These are phyloP conservation scores for Garrulus glandarius DNA, from an alignment of 2,797 vertebrate species.

Conservation along the genomic window DNA sequence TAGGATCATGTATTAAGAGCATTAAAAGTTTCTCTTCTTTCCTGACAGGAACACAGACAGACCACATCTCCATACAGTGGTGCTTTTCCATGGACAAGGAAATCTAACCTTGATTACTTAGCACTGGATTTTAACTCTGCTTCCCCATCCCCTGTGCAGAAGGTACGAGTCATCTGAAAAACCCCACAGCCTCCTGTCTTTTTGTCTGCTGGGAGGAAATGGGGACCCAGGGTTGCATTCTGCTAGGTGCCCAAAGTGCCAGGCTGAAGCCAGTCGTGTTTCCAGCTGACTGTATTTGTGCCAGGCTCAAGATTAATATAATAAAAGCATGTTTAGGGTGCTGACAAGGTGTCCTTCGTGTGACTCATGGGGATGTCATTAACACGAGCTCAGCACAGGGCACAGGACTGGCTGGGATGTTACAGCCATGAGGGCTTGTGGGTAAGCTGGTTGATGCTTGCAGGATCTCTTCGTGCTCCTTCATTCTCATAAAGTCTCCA, in stretches of 20 bases:
- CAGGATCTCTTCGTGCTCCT: background rate
- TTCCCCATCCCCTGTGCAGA: conserved; percentile 89
- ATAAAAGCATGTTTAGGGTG: background rate
- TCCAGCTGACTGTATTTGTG: background rate
- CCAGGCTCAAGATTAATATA: background rate
- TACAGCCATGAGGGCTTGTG: background rate
- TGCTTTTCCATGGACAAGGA: conserved; percentile 77
- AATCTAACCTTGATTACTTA: conserved; percentile 91
- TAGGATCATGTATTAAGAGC: background rate
- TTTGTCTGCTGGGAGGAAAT: background rate
- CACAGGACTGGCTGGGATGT: rapidly evolving
- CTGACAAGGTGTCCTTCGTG: background rate
- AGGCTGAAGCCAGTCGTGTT: background rate
- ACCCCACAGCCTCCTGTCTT: background rate
- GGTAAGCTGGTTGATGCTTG: background rate
- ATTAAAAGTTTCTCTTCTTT: conserved; percentile 55
- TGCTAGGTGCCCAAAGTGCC: background rate
- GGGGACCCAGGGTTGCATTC: background rate
- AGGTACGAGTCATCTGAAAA: conserved; percentile 76
- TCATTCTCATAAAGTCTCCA: background rate
- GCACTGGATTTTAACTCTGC: conserved; percentile 94
- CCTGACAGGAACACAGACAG: conserved; percentile 77
- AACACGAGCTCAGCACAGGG: rapidly evolving
- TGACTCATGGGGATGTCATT: background rate
- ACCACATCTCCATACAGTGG: conserved; percentile 72